phyloP scores from a whole-genome alignment of 1,140 invertebrate genomes.

The Copidosoma floridanum region DNA sequence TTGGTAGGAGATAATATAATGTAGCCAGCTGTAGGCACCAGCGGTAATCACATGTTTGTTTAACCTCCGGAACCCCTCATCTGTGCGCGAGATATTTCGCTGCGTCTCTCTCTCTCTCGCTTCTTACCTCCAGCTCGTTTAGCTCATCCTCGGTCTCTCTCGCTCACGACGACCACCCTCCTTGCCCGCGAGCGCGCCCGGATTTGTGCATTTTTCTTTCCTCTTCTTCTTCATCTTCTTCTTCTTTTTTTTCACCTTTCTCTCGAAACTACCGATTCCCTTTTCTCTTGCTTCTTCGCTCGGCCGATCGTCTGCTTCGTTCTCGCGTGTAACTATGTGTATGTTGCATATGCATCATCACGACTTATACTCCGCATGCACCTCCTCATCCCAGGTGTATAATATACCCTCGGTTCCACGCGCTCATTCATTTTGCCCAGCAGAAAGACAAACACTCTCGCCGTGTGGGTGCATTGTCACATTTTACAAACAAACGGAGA shows the following conservation, averaged over 20 bases:
- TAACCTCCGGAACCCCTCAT: slow-evolving; percentile 58
- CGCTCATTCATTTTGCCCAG: slow-evolving; percentile 16
- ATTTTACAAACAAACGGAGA: too few relatives aligned
- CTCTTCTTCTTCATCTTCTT: slow-evolving; percentile 28
- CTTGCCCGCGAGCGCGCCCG: slow-evolving; percentile 27
- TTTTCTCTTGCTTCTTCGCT: too few relatives aligned
- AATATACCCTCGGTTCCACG: too few relatives aligned
- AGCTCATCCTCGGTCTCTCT: slow-evolving; percentile 19
- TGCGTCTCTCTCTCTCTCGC: slow-evolving; percentile 15
- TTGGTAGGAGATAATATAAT: slow-evolving; percentile 52
- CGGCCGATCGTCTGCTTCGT: too few relatives aligned
- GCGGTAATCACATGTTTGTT: slow-evolving; percentile 59
- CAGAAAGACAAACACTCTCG: slow-evolving; percentile 12
- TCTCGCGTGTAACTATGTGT: too few relatives aligned
- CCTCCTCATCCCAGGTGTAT: too few relatives aligned
- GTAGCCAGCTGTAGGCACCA: slow-evolving; percentile 55
- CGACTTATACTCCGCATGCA: too few relatives aligned
- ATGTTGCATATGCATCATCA: too few relatives aligned
- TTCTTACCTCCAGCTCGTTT: slow-evolving; percentile 12
- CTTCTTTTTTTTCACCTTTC: slow-evolving; percentile 1
- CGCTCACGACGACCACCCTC: slow-evolving; percentile 40
- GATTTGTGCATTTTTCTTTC: slow-evolving; percentile 40
- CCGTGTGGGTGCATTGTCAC: too few relatives aligned
- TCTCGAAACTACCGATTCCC: too few relatives aligned
- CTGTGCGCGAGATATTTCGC: slow-evolving; percentile 33